Evolutionary conservation across 2,888 invertebrate genomes (phyloP), one percentile per base, ranked within the genome.

Genomic region (Melanostoma mellinum): DNA sequence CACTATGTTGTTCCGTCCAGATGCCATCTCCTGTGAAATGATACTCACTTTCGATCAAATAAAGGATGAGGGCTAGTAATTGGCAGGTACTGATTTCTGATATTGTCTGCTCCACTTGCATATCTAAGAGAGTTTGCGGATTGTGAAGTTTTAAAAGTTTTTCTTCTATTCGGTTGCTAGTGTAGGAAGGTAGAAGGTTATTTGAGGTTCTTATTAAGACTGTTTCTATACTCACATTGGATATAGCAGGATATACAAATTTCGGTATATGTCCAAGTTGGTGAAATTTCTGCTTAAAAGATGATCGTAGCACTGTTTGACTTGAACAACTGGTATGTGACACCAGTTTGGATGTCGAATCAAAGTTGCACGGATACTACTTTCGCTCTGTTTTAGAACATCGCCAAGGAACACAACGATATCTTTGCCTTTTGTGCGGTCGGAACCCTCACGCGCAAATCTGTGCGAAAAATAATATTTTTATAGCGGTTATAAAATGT

Each of bases 21-120:
- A 96, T 92, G 0, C 95, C 96, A 88, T 96, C 94, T 0, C 96
- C 96, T 9, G 94, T 94, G 87, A 96, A 96, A 89, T 96, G 94
- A 89, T 94, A 93, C 86, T 94, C 93, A 86, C 93, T 93, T 89
- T 96, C 96, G 32, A 96, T 93, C 72, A 94, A 92, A 88, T 96
- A 96, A 53, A 96, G 88, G 65, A 94, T 93, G 38, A 96, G 90
- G 60, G 95, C 94, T 20, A 96, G 89, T 60, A 93, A 90, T 82
- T 94, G 93, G 10, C 89, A 88, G 56, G 93, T 93, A 0, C 90
- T 91, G 1, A 94, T 87, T 0, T 87, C 75, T 0, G 85, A 33
- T 4, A 90, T 91, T 9, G 84, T 87, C 87, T 84, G 87, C 3
- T 87, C 79, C 6, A 91, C 35, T 50, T 89, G 86, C 0, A 89